Evolutionary conservation across 2,113 vertebrate genomes (phyloP).

Genomic region (Pachyramphus minor): DNA sequence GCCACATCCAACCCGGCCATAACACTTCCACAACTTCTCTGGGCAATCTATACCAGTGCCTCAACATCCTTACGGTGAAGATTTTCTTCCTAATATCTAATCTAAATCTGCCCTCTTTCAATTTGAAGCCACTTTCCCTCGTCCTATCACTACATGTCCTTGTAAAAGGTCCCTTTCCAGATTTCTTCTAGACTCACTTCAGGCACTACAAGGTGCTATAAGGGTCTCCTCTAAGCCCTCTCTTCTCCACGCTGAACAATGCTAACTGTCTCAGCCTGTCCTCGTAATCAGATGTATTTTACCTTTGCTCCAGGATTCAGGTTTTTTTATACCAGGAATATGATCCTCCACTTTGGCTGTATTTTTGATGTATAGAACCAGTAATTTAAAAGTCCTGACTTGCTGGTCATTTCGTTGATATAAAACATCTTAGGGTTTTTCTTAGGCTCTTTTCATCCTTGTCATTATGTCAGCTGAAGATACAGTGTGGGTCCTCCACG

Average conservation of each 20-base stretch:
- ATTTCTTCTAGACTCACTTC: background rate
- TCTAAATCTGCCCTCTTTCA: background rate
- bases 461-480: background rate
- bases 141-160: background rate
- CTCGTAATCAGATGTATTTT: background rate
- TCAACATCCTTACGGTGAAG: background rate
- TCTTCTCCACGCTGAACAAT: background rate
- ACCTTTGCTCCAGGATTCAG: background rate
- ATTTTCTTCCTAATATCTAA: background rate
- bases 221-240: background rate
- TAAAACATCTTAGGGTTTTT: background rate
- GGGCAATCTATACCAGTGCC: background rate
- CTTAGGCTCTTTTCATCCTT: background rate
- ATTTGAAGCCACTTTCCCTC: background rate
- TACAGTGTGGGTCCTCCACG: rapidly evolving
- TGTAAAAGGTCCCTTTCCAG: background rate
- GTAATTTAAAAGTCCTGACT: background rate
- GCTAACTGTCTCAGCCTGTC: background rate
- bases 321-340: background rate
- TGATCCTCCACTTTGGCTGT: background rate
- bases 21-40: background rate
- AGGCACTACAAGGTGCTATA: background rate
- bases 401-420: background rate
- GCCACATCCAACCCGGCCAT: background rate
- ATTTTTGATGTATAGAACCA: background rate